Conservation (phyloP, 2,113 vertebrate genomes). For the Platysternon megacephalum region DNA sequence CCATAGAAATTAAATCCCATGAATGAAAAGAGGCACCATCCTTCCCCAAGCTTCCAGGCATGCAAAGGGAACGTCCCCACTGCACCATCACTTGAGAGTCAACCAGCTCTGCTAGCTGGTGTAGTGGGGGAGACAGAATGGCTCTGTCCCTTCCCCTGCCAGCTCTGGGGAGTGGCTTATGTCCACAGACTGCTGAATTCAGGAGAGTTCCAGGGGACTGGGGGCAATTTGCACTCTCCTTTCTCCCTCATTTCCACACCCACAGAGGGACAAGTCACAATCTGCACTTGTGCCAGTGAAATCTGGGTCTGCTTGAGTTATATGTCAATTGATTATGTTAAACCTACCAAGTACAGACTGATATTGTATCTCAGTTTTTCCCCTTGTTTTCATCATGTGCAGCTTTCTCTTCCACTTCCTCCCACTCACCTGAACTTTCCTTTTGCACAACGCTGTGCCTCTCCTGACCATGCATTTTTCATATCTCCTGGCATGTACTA, state of each 20-base stretch:
- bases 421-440: background rate
- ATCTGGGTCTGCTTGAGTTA: background rate
- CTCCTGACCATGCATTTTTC: constrained; percentile 3
- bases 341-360: background rate
- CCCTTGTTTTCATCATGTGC: background rate
- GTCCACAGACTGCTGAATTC: background rate
- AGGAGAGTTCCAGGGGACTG: background rate
- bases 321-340: background rate
- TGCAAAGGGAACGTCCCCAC: background rate
- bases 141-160: background rate
- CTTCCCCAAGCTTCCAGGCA: background rate
- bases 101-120: background rate
- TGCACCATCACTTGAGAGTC: background rate
- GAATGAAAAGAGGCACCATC: background rate
- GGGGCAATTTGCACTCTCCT: background rate
- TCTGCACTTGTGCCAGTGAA: background rate
- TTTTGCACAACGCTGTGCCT: background rate
- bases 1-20: background rate
- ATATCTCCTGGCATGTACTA: background rate
- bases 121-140: background rate
- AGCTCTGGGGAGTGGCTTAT: background rate
- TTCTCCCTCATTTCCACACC: background rate
- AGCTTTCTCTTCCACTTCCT: background rate
- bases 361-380: accelerated
- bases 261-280: background rate